Evolutionary conservation across 2,113 vertebrate species (phyloP).

Genomic region (Neotoma lepida): DNA sequence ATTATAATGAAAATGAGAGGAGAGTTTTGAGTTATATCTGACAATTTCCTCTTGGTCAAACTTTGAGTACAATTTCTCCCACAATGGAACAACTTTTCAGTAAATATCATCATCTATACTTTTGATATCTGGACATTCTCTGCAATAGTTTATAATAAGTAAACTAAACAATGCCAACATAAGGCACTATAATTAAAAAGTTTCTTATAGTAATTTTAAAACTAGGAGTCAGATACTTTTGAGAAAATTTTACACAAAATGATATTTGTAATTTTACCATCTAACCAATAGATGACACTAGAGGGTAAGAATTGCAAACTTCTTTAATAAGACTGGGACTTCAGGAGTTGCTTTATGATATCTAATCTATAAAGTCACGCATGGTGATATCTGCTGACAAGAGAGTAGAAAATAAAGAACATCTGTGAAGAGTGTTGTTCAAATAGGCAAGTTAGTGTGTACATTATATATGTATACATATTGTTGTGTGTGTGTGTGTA

Average conservation of each 20-base stretch:
- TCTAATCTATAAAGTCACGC: constrained; percentile 62
- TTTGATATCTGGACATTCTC: not conserved
- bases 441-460: not conserved
- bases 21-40: not conserved
- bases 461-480: not conserved
- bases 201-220: not conserved
- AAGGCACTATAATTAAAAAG: not conserved
- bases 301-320: constrained; percentile 62
- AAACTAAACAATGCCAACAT: fast-evolving
- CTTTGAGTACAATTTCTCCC: not conserved
- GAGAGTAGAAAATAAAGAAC: constrained; percentile 38
- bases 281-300: constrained; percentile 81
- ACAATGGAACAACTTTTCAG: not conserved
- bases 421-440: constrained; percentile 31
- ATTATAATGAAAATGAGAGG: not conserved
- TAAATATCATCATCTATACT: not conserved
- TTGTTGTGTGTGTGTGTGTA: not conserved
- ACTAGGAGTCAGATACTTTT: not conserved
- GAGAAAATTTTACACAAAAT: not conserved
- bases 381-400: constrained; percentile 59
- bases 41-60: not conserved
- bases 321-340: not conserved
- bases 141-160: constrained; percentile 2
- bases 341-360: constrained; percentile 53
- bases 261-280: constrained; percentile 51